Evolutionary conservation across 2,797 vertebrate genomes (phyloP), one percentile per base, ranked within the genome.

Genomic region (Acanthornis magna): DNA sequence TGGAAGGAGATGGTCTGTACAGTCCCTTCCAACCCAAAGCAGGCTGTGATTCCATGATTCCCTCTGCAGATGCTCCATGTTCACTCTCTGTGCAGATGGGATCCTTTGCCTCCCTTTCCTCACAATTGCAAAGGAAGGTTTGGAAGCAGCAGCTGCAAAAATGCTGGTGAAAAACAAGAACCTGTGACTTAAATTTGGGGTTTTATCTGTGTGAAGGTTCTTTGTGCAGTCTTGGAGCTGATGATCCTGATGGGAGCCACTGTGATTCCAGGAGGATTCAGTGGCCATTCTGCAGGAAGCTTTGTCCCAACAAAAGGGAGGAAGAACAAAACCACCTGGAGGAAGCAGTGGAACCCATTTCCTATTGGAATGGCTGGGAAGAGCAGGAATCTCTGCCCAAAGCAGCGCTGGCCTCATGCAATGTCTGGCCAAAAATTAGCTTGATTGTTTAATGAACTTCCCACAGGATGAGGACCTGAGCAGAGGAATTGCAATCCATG

Each of bases 81-180:
- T 51, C 54, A 1, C 27, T 16, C 16, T 8, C 1, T 2, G 0
- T 0, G 19, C 42, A 48, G 47, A 62, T 13, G 2, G 73, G 63
- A 8, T 4, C 14, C 21, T 78, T 45, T 34, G 21, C 34, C 29
- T 61, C 51, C 2, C 4, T 32, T 55, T 16, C 25, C 54, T 71
- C 16, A 3, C 0, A 0, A 5, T 13, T 22, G 18, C 5, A 29
- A 43, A 40, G 53, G 25, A n/a, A 76, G 43, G 30, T 53, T 60
- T 68, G 48, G 76, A 75, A 66, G 55, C 27, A 48, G 72, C 87
- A 83, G 40, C 66, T 71, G 88, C 32, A 25, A 57, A 91, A 88
- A 29, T 54, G 57, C 27, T 9, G 48, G n/a, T 38, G 75, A 16
- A 85, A 89, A 93, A 2, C 29, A 75, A 77, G 85, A 57, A 75